A percentile compares a stretch with the other conserved stretches of the same genome.
Evolutionary conservation across 2,888 invertebrate species (phyloP).

Genomic region (Apodemia duryi): DNA sequence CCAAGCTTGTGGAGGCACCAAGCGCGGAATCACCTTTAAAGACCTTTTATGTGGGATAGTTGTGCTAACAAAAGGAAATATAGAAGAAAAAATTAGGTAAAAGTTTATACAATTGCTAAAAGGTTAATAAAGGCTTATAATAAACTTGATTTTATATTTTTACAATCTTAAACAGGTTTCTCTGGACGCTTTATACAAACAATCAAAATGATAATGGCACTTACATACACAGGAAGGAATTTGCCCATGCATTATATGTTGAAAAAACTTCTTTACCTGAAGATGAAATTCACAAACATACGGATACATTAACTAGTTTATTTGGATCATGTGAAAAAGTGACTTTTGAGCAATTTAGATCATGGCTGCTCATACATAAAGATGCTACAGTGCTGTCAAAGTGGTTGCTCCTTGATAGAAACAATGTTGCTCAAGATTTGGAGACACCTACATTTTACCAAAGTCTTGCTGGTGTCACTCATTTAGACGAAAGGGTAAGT

Average conservation of each 20-base stretch:
- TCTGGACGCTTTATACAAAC: constrained; percentile 92
- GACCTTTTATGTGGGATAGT: constrained; percentile 93
- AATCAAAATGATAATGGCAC: constrained; percentile 83
- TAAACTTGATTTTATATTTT: background rate
- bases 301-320: constrained; percentile 59
- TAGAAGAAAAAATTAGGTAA: constrained; percentile 91
- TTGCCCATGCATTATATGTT: constrained; percentile 81
- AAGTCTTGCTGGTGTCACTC: constrained; percentile 95
- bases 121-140: background rate
- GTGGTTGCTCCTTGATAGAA: constrained; percentile 88
- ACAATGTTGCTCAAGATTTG: constrained; percentile 87
- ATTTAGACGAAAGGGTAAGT: constrained; percentile 87
- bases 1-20: constrained; percentile 90
- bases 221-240: constrained; percentile 86
- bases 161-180: constrained; percentile 75
- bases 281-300: constrained; percentile 49
- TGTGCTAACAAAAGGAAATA: constrained; percentile 89
- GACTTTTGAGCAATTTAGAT: constrained; percentile 86
- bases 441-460: constrained; percentile 96
- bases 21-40: constrained; percentile 88
- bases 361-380: constrained; percentile 87
- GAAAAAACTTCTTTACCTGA: constrained; percentile 71
- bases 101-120: constrained; percentile 22
- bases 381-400: constrained; percentile 88
- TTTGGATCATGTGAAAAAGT: constrained; percentile 73